Conservation (phyloP, 2,797 vertebrate species). For the Pseudochirops corinnae region DNA sequence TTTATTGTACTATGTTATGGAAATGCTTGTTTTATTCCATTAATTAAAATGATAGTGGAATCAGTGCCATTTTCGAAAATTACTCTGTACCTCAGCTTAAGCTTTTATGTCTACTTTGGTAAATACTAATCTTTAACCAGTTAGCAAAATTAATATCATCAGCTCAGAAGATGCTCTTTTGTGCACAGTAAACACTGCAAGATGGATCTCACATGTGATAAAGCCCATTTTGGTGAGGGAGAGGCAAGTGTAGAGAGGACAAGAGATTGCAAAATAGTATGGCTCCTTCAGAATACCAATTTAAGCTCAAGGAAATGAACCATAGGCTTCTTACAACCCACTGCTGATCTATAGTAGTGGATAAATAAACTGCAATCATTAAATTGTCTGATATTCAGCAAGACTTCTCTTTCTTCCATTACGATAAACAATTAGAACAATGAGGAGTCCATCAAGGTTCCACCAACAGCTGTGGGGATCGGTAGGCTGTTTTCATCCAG, state of each 20-base stretch:
- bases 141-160: slow-evolving; percentile 66
- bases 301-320: slow-evolving; percentile 73
- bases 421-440: slow-evolving; percentile 93
- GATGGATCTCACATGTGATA: slow-evolving; percentile 83
- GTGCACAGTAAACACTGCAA: slow-evolving; percentile 84
- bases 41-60: slow-evolving; percentile 42
- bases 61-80: slow-evolving; percentile 75
- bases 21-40: too few relatives aligned
- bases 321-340: slow-evolving; percentile 78
- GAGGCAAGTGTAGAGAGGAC: not conserved
- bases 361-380: slow-evolving; percentile 83
- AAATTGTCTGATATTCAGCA: slow-evolving; percentile 94
- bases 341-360: slow-evolving; percentile 77
- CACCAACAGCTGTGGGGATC: slow-evolving; percentile 91
- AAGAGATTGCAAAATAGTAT: slow-evolving; percentile 78
- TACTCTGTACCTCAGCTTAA: slow-evolving; percentile 67
- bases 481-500: slow-evolving; percentile 93
- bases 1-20: too few relatives aligned
- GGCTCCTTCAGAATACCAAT: slow-evolving; percentile 78
- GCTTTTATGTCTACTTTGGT: slow-evolving; percentile 79
- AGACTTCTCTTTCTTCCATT: slow-evolving; percentile 94
- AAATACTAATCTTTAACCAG: slow-evolving; percentile 78
- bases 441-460: slow-evolving; percentile 90
- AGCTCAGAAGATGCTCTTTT: slow-evolving; percentile 81
- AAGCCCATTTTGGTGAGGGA: slow-evolving; percentile 72